Evolutionary conservation across 2,113 vertebrate genomes (phyloP), one percentile per base, ranked within the genome.

Genomic region (Rattus norvegicus): DNA sequence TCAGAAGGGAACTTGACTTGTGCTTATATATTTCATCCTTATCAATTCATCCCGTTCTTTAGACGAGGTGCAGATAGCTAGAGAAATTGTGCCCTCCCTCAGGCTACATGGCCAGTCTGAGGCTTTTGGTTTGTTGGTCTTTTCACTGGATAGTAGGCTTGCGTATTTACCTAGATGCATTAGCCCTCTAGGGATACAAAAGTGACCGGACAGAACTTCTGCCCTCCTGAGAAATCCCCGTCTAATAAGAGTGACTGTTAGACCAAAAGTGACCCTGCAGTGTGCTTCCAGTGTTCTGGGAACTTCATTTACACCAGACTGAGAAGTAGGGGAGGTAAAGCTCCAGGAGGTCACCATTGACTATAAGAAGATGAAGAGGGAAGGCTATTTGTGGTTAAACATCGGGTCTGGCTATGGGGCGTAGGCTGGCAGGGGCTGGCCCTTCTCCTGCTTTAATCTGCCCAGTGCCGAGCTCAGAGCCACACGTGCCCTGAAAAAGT

Each of bases 61-160:
- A 20, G 67, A 90, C 90, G 56, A 84, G 63, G 39, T 86, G 22
- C 65, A 72, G 52, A 83, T 92, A 43, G 36, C 67, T 73, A 22
- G 80, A 86, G 86, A 93, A 95, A 30, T 88, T 79, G 61, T 91
- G 76, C 87, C 67, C 36, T 88, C 95, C 28, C 22, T 91, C 86
- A 88, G 72, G n/a, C 14, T 52, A 2, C 12, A 5, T 39, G 36
- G 28, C 30, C 95, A 79, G 61, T 77, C 91, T 43, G 79, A 90
- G 65, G 24, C 20, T 61, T 97, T 92, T 54, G 67, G 61, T 72
- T 96, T 94, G 76, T 77, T 93, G 52, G 65, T 93, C 56, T 95
- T 93, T 92, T 33, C 24, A 79, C n/a, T 49, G 24, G 13, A 81
- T 26, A 96, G 43, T 73, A 87, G 54, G 14, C 91, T 88, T 95